Evolutionary conservation across 2,113 vertebrate genomes (phyloP).

Genomic region (Albula glossodonta): DNA sequence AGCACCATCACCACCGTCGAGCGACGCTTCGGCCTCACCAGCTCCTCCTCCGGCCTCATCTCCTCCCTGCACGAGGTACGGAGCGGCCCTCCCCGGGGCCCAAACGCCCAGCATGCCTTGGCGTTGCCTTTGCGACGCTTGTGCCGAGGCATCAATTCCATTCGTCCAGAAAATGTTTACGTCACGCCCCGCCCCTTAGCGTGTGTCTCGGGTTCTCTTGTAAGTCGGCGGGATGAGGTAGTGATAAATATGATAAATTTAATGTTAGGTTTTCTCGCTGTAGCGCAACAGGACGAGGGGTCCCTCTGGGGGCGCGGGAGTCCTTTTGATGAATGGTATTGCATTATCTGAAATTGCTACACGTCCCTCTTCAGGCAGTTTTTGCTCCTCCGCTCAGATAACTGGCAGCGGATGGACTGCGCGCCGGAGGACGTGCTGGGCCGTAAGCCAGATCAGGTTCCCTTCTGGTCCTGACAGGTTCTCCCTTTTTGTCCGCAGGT

Average conservation of each 20-base stretch:
- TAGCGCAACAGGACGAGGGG: neutral
- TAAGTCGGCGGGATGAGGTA: neutral
- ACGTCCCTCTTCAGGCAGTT: neutral
- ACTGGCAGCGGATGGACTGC: no score
- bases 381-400: neutral
- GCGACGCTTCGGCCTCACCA: constrained; percentile 91
- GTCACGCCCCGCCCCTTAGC: neutral
- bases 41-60: constrained; percentile 90
- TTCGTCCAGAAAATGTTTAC: neutral
- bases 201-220: neutral
- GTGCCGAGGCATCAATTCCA: neutral
- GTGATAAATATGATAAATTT: neutral
- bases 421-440: no score
- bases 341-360: neutral
- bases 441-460: neutral
- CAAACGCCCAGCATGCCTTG: no score
- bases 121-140: no score
- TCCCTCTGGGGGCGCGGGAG: neutral
- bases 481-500: constrained; percentile 67
- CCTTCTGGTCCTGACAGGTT: constrained; percentile 7
- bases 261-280: neutral
- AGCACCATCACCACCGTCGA: constrained; percentile 97
- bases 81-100: constrained; percentile 23
- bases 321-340: neutral
- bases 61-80: constrained; percentile 92